phyloP scores from a whole-genome alignment of 2,888 invertebrate species.

The Troides oblongomaculatus region DNA sequence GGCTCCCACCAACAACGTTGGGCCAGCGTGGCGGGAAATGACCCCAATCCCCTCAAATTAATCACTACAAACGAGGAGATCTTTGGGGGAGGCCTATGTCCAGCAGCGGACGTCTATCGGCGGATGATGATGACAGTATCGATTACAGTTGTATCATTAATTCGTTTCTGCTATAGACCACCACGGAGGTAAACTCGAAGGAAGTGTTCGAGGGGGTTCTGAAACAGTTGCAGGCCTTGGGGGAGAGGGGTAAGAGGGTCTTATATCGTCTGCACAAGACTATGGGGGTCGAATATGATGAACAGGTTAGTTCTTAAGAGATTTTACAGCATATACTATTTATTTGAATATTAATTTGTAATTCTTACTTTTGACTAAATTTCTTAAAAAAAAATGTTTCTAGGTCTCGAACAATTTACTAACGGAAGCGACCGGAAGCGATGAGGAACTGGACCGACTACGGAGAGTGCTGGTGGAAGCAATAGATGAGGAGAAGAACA shows the following conservation, averaged over 20 bases:
- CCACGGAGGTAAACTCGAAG: constrained; percentile 51
- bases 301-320: constrained; percentile 42
- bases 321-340: too few relatives aligned
- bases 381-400: background rate
- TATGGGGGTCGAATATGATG: constrained; percentile 54
- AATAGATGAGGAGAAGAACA: constrained; percentile 68
- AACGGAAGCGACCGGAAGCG: constrained; percentile 53
- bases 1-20: too few relatives aligned
- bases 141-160: background rate
- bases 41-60: too few relatives aligned
- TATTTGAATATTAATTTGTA: too few relatives aligned
- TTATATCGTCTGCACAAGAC: constrained; percentile 76
- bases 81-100: too few relatives aligned
- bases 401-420: constrained; percentile 46
- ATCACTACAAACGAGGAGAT: too few relatives aligned
- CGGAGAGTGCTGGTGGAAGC: constrained; percentile 66
- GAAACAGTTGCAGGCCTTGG: constrained; percentile 77
- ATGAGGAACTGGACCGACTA: constrained; percentile 61
- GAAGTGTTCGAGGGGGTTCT: constrained; percentile 82
- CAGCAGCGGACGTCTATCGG: too few relatives aligned
- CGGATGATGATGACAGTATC: too few relatives aligned
- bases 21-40: too few relatives aligned
- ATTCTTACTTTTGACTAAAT: too few relatives aligned
- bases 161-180: constrained; percentile 16
- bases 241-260: constrained; percentile 78